phyloP scores from a whole-genome alignment of 2,888 invertebrate species.

The Penaeus monodon region DNA sequence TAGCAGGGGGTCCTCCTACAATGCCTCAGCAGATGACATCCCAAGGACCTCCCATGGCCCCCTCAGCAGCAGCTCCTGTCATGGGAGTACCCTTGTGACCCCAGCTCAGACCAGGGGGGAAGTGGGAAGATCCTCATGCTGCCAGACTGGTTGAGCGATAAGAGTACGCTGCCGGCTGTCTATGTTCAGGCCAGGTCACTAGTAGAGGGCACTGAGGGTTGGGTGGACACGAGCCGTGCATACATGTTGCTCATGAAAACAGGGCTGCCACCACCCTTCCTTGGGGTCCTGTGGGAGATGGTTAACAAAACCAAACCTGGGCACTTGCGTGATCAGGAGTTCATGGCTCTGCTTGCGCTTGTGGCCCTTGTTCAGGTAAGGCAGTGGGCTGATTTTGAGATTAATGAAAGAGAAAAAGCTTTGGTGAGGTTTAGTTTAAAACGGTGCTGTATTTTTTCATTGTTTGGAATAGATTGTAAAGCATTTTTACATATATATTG shows the following conservation, averaged over 20 bases:
- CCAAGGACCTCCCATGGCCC: too few relatives aligned
- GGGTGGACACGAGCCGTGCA: slow-evolving; percentile 62
- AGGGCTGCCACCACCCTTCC: slow-evolving; percentile 47
- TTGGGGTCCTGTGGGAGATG: slow-evolving; percentile 64
- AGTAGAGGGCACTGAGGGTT: slow-evolving; percentile 43
- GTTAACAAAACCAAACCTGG: slow-evolving; percentile 59
- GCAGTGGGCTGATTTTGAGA: neutral
- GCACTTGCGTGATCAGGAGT: slow-evolving; percentile 50
- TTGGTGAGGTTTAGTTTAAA: too few relatives aligned
- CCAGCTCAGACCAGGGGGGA: too few relatives aligned
- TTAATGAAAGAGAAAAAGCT: neutral
- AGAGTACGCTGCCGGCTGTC: slow-evolving; percentile 22
- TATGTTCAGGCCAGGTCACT: slow-evolving; percentile 40
- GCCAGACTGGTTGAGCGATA: slow-evolving; percentile 45
- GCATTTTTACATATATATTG: too few relatives aligned
- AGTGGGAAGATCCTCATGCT: slow-evolving; percentile 1
- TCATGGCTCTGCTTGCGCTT: slow-evolving; percentile 56
- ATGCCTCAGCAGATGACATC: too few relatives aligned
- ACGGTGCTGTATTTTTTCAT: too few relatives aligned
- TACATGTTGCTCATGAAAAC: slow-evolving; percentile 61
- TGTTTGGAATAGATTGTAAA: too few relatives aligned
- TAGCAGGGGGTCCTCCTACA: too few relatives aligned
- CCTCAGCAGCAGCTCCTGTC: too few relatives aligned
- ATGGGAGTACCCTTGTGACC: too few relatives aligned
- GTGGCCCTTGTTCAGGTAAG: slow-evolving; percentile 62